phyloP scores from a whole-genome alignment of 2,797 vertebrate species.

The Oreortyx pictus region DNA sequence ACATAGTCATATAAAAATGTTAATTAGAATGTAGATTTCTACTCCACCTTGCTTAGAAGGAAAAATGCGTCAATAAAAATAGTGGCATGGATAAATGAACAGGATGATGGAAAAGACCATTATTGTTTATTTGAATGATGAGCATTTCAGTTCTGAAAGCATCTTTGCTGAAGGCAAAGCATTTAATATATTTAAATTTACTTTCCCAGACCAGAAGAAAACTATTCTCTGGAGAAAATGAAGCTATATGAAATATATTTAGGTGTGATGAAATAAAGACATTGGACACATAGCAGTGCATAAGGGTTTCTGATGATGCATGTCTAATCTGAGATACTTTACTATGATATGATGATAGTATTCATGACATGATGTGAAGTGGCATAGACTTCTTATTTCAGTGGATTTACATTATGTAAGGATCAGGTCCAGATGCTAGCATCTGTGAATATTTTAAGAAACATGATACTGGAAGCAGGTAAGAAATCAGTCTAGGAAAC shows the following conservation, averaged over 20 bases:
- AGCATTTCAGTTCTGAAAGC: constrained; percentile 57
- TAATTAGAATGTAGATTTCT: constrained; percentile 54
- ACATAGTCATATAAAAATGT: constrained; percentile 27
- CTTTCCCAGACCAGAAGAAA: constrained; percentile 10
- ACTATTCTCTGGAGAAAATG: constrained; percentile 28
- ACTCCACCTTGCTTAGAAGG: constrained; percentile 45
- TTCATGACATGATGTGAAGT: neutral
- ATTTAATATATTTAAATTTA: constrained; percentile 55
- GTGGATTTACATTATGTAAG: neutral
- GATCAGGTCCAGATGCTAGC: neutral
- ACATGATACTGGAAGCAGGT: neutral
- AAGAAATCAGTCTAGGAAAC: neutral
- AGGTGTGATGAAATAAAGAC: constrained; percentile 26
- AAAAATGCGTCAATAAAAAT: constrained; percentile 43
- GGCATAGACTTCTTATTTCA: neutral
- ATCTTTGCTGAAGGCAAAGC: constrained; percentile 38
- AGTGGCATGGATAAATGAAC: constrained; percentile 40
- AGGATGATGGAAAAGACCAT: constrained; percentile 60
- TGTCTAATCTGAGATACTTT: constrained; percentile 1
- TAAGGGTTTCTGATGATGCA: neutral
- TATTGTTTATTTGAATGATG: constrained; percentile 65
- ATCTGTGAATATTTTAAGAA: neutral
- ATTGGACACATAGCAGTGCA: neutral
- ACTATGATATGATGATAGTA: neutral
- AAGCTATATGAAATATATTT: constrained; percentile 37